phyloP scores from a whole-genome alignment of 2,888 invertebrate genomes.

The Rotaria macrura region DNA sequence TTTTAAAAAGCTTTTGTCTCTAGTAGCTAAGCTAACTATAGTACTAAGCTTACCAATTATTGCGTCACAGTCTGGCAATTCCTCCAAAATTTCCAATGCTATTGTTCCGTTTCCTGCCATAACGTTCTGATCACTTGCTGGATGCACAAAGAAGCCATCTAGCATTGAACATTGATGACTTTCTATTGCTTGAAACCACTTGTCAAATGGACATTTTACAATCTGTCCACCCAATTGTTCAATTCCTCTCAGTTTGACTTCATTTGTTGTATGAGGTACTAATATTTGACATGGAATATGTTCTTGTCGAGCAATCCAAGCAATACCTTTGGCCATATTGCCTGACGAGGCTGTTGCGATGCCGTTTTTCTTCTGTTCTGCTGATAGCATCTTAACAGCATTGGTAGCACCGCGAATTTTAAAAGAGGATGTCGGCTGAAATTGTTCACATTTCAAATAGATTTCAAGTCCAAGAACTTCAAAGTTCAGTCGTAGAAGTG shows the following conservation, averaged over 20 bases:
- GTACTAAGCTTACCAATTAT: slow-evolving; percentile 33
- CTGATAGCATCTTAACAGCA: slow-evolving; percentile 36
- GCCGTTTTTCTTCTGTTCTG: slow-evolving; percentile 37
- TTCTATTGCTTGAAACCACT: background rate
- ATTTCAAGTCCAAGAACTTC: slow-evolving; percentile 37
- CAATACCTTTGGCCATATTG: slow-evolving; percentile 44
- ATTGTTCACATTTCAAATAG: slow-evolving; percentile 44
- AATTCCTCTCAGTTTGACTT: slow-evolving; percentile 39
- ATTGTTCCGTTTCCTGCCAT: slow-evolving; percentile 46
- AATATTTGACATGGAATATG: slow-evolving; percentile 39
- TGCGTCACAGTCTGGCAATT: slow-evolving; percentile 42
- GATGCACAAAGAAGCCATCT: slow-evolving; percentile 42
- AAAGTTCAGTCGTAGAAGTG: slow-evolving; percentile 38
- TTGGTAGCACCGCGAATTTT: slow-evolving; percentile 43
- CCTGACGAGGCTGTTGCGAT: slow-evolving; percentile 45
- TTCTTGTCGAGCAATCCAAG: slow-evolving; percentile 38
- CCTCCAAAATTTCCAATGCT: slow-evolving; percentile 44
- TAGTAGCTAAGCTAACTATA: no score
- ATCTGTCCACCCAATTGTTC: slow-evolving; percentile 33
- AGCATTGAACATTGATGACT: background rate
- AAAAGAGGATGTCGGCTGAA: slow-evolving; percentile 43
- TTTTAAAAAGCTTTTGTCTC: no score
- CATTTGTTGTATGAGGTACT: slow-evolving; percentile 41
- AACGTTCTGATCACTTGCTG: slow-evolving; percentile 40
- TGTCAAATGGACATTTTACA: background rate